Base-by-base conservation (phyloP, 1,140 invertebrate genomes). In the Drosophila triauraria region DNA sequence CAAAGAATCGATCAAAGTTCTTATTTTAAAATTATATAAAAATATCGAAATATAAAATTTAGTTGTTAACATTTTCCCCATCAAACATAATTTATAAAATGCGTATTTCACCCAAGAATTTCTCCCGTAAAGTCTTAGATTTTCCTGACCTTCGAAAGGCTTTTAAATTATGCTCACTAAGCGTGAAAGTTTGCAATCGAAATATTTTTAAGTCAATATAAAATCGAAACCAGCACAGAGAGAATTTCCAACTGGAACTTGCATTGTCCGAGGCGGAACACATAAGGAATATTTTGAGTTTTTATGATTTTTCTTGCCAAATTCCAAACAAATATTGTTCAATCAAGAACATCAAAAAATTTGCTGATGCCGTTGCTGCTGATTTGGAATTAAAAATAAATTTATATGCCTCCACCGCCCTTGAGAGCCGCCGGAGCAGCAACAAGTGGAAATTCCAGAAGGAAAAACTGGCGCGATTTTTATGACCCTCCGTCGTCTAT, bases 381-480 rank as follows among this genome's bases (percentile, higher is more conserved):
- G 44, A 12, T n/a, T 27, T 27, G 15, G 23, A 67, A 70, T 44
- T n/a, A 67, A 46, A 61, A 65, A 61, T 35, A 46, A 62, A 62
- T 44, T 44, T 27, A 58, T 58, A 25, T 43, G 20, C 30, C 38
- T 12, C 30, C 51, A 15, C 27, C 50, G 25, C 32, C 63, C 64
- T 62, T 63, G 44, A 47, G 35, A 30, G 40, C 12, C 30, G 15
- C 20, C 8, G 48, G n/a, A 32, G 30, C 51, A 58, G 65, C 65
- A 74, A 71, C 70, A 74, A 71, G 70, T 74, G 54, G 70, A 74
- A 51, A 59, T 71, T 70, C 67, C 63, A 70, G 30, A 65, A 43
- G 65, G 15, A 48, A 43, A 54, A 43, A 32, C 46, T 46, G 23
- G 46, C 27, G 54, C 47, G 35, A 38, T 44, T 57, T 71, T 74